phyloP scores from a whole-genome alignment of 2,888 invertebrate genomes.

The Sphecodes monilicornis region DNA sequence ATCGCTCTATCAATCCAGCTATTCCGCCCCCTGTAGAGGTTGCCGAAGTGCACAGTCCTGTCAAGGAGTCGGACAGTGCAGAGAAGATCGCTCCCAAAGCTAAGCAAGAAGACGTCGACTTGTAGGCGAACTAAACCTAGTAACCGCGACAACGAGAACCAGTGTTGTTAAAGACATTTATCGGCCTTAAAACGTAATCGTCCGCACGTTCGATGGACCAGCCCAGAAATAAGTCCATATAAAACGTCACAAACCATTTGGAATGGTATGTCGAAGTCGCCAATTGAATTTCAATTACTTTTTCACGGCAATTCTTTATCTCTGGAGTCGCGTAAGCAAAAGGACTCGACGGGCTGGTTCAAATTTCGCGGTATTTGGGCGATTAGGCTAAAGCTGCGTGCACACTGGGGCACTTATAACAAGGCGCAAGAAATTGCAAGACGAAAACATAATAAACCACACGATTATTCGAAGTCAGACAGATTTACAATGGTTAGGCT shows the following conservation, averaged over 20 bases:
- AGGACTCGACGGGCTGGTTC: background rate
- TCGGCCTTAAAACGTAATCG: constrained; percentile 37
- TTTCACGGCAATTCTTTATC: background rate
- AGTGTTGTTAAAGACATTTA: constrained; percentile 34
- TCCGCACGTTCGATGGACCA: background rate
- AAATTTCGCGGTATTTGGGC: background rate
- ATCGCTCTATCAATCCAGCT: constrained; percentile 84
- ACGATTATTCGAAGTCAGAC: background rate
- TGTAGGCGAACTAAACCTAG: constrained; percentile 64
- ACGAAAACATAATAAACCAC: background rate
- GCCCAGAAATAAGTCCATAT: background rate
- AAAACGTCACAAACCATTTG: background rate
- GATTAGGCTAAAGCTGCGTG: constrained; percentile 17
- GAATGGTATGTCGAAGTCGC: background rate
- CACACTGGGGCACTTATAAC: background rate
- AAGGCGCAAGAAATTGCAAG: background rate
- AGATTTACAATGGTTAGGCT: background rate
- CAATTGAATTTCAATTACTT: background rate
- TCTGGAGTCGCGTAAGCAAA: background rate
- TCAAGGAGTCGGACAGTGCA: constrained; percentile 69
- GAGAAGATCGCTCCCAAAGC: constrained; percentile 77
- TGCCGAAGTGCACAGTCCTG: constrained; percentile 78
- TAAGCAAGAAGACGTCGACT: constrained; percentile 78
- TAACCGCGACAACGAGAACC: constrained; percentile 26
- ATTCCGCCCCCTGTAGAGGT: constrained; percentile 80